phyloP scores from a whole-genome alignment of 37 sponge, comb jelly and placozoan species.

The Corticium candelabrum region DNA sequence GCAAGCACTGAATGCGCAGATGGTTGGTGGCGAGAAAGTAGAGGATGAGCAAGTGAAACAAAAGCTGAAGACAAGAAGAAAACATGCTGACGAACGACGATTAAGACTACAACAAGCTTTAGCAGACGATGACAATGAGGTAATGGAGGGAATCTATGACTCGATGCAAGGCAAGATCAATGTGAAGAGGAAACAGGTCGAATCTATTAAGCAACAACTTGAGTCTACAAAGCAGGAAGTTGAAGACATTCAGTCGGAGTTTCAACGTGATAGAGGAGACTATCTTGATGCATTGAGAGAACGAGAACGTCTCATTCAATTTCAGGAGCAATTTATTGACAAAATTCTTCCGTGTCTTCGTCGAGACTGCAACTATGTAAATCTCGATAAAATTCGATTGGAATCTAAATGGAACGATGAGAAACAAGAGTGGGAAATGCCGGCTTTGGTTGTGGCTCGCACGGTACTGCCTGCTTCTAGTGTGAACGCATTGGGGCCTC shows the following conservation, averaged over 20 bases:
- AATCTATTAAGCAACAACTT: constrained; percentile 22
- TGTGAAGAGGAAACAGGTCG: constrained; percentile 40
- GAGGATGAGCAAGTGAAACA: constrained; percentile 23
- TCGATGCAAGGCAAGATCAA: constrained; percentile 69
- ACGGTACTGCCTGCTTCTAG: not conserved
- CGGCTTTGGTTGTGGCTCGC: constrained; percentile 15
- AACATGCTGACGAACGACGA: constrained; percentile 30
- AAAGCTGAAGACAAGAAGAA: constrained; percentile 30
- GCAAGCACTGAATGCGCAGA: constrained; percentile 33
- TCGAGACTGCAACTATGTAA: constrained; percentile 95
- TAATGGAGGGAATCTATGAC: constrained; percentile 66
- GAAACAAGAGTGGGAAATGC: constrained; percentile 52
- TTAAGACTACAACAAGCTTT: not conserved
- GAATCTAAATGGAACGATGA: constrained; percentile 68
- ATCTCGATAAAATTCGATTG: constrained; percentile 66
- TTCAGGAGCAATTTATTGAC: constrained; percentile 63
- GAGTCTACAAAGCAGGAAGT: constrained; percentile 66
- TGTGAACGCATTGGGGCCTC: not conserved
- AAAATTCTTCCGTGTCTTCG: constrained; percentile 59
- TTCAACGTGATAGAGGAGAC: constrained; percentile 74
- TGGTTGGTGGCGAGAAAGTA: constrained; percentile 78
- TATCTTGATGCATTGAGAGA: constrained; percentile 79
- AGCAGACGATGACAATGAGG: constrained; percentile 37
- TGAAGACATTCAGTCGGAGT: constrained; percentile 71
- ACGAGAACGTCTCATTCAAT: constrained; percentile 15